These are phyloP conservation scores for Diaperis boleti DNA, from an alignment of 2,888 invertebrate species.

Conservation along the genomic window DNA sequence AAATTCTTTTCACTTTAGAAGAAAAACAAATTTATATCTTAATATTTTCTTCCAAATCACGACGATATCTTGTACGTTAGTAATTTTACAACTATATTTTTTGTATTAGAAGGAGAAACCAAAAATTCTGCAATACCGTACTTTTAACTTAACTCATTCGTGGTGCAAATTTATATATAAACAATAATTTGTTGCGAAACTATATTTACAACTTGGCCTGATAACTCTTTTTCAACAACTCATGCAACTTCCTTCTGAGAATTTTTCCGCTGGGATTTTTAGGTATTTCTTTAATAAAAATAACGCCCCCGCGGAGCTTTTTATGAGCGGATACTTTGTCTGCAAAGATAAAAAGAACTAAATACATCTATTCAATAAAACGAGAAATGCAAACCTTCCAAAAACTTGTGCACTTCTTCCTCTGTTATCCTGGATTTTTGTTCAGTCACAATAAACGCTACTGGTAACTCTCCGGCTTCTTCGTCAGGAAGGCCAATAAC, in stretches of 20 bases:
- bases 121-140: no score
- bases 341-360: conserved; percentile 2
- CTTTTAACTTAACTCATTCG: no score
- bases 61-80: no score
- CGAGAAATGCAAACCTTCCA: conserved; percentile 61
- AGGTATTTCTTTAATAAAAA: conserved; percentile 67
- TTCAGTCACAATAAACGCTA: conserved; percentile 80
- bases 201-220: conserved; percentile 39
- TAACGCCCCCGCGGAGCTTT: conserved; percentile 74
- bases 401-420: conserved; percentile 60
- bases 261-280: conserved; percentile 68
- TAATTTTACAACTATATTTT: no score
- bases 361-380: neutral
- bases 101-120: no score
- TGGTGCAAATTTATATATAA: no score
- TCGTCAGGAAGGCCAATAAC: conserved; percentile 85
- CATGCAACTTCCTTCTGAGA: conserved; percentile 61
- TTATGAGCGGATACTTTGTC: conserved; percentile 78
- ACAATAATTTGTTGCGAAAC: no score
- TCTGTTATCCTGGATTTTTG: conserved; percentile 67
- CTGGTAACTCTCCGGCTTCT: conserved; percentile 79
- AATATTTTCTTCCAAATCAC: no score
- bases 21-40: no score
- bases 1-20: no score
- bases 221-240: conserved; percentile 37